These are phyloP conservation scores for zebrafish (Danio rerio) DNA, from an alignment of 2,113 vertebrate species.

Conservation along the genomic window GRCz12tu NC_133192.1:15044001-15044500, in stretches of 20 bases:
- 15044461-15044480: too few relatives aligned
- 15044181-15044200: not conserved
- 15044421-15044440: too few relatives aligned
- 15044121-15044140: not conserved
- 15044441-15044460: too few relatives aligned
- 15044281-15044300: not conserved
- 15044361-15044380: too few relatives aligned
- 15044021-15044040: conserved; percentile 8
- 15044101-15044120: conserved; percentile 20
- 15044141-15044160: conserved; percentile 9
- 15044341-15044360: too few relatives aligned
- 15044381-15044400: too few relatives aligned
- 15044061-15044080: conserved; percentile 4
- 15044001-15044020: too few relatives aligned
- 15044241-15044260: conserved; percentile 1
- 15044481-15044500: too few relatives aligned
- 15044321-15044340: too few relatives aligned
- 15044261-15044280: not conserved
- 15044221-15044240: not conserved
- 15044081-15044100: conserved; percentile 20
- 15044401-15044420: too few relatives aligned
- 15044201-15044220: not conserved
- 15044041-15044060: conserved; percentile 24
- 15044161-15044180: not conserved
- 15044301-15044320: not conserved